Conservation (phyloP, 2,888 invertebrate genomes). For the Noctua fimbriata region DNA sequence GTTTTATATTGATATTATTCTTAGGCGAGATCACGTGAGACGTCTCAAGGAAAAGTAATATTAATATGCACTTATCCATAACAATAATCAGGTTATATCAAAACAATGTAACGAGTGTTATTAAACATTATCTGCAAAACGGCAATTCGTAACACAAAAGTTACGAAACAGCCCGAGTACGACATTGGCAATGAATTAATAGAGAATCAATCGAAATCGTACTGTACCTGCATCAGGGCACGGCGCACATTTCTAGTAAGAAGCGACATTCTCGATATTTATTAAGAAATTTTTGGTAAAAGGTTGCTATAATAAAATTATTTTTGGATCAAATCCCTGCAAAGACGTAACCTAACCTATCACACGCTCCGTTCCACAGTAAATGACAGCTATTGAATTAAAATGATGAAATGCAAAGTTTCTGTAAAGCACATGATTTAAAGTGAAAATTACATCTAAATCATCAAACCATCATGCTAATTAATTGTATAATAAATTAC, state of each 20-base stretch:
- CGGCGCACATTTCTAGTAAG: constrained; percentile 85
- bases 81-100: constrained; percentile 20
- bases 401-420: background rate
- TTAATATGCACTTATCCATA: constrained; percentile 2
- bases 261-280: constrained; percentile 79
- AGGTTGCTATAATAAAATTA: constrained; percentile 77
- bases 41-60: constrained; percentile 27
- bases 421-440: no score
- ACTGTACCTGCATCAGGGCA: constrained; percentile 83
- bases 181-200: constrained; percentile 30
- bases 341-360: constrained; percentile 77
- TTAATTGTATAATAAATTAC: no score
- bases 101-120: constrained; percentile 24
- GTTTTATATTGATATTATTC: constrained; percentile 50
- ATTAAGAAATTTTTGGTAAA: constrained; percentile 68
- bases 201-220: constrained; percentile 15
- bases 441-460: background rate
- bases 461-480: background rate
- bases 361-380: constrained; percentile 66
- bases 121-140: constrained; percentile 32
- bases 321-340: constrained; percentile 78
- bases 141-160: constrained; percentile 63
- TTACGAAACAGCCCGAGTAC: constrained; percentile 83
- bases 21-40: constrained; percentile 66
- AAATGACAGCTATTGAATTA: constrained; percentile 65